Evolutionary conservation across 2,113 vertebrate genomes (phyloP).

Genomic region (Phocoena sinus): DNA sequence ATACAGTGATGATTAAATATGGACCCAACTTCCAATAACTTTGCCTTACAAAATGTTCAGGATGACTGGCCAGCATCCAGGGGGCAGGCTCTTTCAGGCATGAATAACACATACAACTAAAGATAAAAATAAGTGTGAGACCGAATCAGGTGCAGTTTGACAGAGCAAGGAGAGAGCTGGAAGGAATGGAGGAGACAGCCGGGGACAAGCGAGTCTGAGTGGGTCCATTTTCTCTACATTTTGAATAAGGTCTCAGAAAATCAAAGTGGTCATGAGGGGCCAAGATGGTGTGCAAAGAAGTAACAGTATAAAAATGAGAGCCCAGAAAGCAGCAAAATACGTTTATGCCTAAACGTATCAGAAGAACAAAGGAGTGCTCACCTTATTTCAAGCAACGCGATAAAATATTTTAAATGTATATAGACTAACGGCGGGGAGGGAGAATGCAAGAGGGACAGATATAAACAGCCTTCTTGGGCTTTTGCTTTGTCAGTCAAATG

Average conservation of each 20-base stretch:
- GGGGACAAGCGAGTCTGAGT: neutral
- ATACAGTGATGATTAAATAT: neutral
- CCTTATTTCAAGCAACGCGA: neutral
- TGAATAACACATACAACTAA: neutral
- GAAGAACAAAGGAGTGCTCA: neutral
- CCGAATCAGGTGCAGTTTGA: neutral
- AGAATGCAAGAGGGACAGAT: neutral
- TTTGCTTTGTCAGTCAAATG: neutral
- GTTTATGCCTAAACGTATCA: neutral
- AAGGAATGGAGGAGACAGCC: neutral
- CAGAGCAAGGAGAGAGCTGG: neutral
- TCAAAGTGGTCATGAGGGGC: neutral
- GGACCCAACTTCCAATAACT: neutral
- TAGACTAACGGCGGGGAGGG: neutral
- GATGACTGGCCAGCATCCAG: neutral
- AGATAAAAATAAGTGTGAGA: neutral
- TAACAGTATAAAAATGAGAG: neutral
- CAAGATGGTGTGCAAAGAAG: too few relatives aligned
- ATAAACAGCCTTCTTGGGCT: neutral
- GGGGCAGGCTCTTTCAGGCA: neutral
- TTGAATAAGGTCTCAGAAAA: neutral
- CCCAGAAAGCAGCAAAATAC: neutral
- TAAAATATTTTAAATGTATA: neutral
- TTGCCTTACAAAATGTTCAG: neutral
- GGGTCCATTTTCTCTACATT: neutral